phyloP scores from a whole-genome alignment of 2,797 vertebrate species.

The Gallirallus australis region DNA sequence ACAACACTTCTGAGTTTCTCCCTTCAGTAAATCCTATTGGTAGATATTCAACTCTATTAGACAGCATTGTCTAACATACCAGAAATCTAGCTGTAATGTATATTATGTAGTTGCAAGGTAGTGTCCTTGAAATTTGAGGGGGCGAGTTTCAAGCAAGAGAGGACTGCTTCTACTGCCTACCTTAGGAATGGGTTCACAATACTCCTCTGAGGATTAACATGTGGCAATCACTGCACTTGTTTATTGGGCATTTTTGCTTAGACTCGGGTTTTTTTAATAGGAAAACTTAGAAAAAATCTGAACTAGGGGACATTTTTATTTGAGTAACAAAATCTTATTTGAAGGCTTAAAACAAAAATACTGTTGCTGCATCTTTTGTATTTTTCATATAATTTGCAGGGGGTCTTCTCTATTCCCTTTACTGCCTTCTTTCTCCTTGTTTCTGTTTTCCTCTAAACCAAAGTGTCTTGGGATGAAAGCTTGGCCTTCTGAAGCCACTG shows the following conservation, averaged over 20 bases:
- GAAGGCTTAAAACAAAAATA: not conserved
- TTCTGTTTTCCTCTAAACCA: not conserved
- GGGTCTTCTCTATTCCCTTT: not conserved
- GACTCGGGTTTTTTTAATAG: not conserved
- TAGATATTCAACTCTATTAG: not conserved
- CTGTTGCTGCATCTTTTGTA: not conserved
- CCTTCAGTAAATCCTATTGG: not conserved
- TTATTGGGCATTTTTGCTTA: not conserved
- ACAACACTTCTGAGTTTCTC: not conserved
- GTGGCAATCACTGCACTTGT: not conserved
- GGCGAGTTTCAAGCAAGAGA: not conserved
- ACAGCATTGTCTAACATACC: not conserved
- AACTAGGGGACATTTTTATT: not conserved
- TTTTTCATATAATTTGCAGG: not conserved
- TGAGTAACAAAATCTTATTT: not conserved
- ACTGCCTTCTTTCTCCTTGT: not conserved
- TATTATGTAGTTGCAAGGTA: not conserved
- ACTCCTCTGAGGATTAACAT: not conserved
- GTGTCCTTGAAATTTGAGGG: not conserved
- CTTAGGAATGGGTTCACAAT: not conserved
- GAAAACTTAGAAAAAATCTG: not conserved
- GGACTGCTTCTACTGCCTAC: not conserved
- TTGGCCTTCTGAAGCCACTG: constrained; percentile 4
- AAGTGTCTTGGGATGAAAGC: not conserved
- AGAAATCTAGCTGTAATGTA: not conserved